These are phyloP conservation scores for fruit fly (Drosophila melanogaster) DNA, from an alignment of 1,140 invertebrate genomes.

Conservation along the genomic window Release_6_plus_ISO1_MT NT_033777.3:22791501-22792000, in stretches of 20 bases:
- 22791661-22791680: conserved; percentile 87
- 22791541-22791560: conserved; percentile 80
- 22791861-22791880: conserved; percentile 84
- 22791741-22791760: conserved; percentile 90
- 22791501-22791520: conserved; percentile 79
- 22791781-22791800: conserved; percentile 75
- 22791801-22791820: conserved; percentile 84
- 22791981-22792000: conserved; percentile 87
- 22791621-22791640: conserved; percentile 88
- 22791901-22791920: conserved; percentile 82
- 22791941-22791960: conserved; percentile 75
- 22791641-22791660: conserved; percentile 89
- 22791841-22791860: conserved; percentile 92
- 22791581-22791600: conserved; percentile 89
- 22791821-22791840: conserved; percentile 92
- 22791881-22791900: conserved; percentile 85
- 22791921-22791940: conserved; percentile 83
- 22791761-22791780: conserved; percentile 61
- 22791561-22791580: conserved; percentile 86
- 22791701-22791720: conserved; percentile 64
- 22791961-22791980: conserved; percentile 90
- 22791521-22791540: conserved; percentile 78
- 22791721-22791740: conserved; percentile 87
- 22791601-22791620: conserved; percentile 87
- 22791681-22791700: conserved; percentile 82